Evolutionary conservation across 2,797 vertebrate species (phyloP).

Genomic region (Choloepus didactylus): DNA sequence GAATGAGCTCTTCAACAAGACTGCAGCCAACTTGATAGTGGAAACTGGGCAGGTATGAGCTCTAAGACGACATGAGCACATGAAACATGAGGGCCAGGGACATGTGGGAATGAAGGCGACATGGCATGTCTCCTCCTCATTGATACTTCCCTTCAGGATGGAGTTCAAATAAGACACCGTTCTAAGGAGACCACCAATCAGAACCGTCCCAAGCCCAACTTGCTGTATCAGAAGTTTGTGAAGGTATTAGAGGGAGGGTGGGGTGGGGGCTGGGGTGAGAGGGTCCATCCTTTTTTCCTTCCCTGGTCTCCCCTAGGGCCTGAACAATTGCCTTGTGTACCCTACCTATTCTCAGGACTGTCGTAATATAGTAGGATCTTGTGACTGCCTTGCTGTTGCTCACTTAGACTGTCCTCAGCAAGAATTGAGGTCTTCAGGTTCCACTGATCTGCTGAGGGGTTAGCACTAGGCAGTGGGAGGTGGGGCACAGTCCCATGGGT

Average conservation of each 20-base stretch:
- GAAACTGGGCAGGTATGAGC: conserved; percentile 89
- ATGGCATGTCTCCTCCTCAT: neutral
- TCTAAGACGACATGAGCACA: neutral
- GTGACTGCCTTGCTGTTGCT: neutral
- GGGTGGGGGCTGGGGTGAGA: neutral
- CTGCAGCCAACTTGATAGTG: conserved; percentile 93
- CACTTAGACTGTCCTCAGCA: neutral
- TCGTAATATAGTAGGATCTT: neutral
- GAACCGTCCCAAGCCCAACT: conserved; percentile 88
- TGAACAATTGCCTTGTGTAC: neutral
- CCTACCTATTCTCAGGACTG: neutral
- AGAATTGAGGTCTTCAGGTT: neutral
- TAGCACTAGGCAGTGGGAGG: neutral
- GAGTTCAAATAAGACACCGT: conserved; percentile 89
- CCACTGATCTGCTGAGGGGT: neutral
- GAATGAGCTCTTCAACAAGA: conserved; percentile 96
- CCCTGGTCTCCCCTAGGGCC: neutral
- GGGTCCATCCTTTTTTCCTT: neutral
- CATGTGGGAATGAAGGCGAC: neutral
- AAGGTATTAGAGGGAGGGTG: conserved; percentile 89
- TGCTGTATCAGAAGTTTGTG: conserved; percentile 94
- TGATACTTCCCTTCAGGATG: conserved; percentile 86
- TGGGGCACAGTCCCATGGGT: no score
- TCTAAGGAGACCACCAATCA: conserved; percentile 84
- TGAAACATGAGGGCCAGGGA: neutral